phyloP scores from a whole-genome alignment of 2,888 invertebrate genomes.

The Melipona bicolor region DNA sequence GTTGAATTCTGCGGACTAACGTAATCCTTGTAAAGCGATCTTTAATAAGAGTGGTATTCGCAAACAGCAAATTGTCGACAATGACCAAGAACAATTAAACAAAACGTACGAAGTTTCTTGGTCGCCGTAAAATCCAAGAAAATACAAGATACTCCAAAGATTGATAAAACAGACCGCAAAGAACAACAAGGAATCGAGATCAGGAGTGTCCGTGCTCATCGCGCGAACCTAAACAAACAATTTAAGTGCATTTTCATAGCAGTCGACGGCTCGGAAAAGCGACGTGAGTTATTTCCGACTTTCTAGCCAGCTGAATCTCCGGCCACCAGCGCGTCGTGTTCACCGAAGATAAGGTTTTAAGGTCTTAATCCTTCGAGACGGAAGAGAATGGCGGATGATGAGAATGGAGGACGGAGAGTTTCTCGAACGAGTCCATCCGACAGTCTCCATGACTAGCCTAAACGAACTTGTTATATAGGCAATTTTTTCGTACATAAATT shows the following conservation, averaged over 20 bases:
- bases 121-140: neutral
- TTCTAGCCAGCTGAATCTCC: slow-evolving; percentile 1
- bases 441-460: slow-evolving; percentile 67
- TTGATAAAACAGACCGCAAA: neutral
- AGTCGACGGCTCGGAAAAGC: slow-evolving; percentile 6
- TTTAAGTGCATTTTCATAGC: slow-evolving; percentile 12
- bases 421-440: slow-evolving; percentile 54
- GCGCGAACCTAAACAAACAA: slow-evolving; percentile 12
- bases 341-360: slow-evolving; percentile 72
- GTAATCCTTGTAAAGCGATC: neutral
- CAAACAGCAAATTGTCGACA: neutral
- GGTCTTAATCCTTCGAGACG: slow-evolving; percentile 69
- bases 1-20: neutral
- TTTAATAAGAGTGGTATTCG: neutral
- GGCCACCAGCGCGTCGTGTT: slow-evolving; percentile 66
- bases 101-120: neutral
- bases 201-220: neutral
- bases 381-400: slow-evolving; percentile 42
- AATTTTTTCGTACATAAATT: neutral
- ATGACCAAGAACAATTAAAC: neutral
- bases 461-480: neutral
- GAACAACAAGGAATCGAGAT: neutral
- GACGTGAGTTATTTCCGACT: slow-evolving; percentile 37
- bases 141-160: neutral
- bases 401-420: slow-evolving; percentile 27